Evolutionary conservation across 2,888 invertebrate species (phyloP).

Genomic region (Loripinus fragilis): DNA sequence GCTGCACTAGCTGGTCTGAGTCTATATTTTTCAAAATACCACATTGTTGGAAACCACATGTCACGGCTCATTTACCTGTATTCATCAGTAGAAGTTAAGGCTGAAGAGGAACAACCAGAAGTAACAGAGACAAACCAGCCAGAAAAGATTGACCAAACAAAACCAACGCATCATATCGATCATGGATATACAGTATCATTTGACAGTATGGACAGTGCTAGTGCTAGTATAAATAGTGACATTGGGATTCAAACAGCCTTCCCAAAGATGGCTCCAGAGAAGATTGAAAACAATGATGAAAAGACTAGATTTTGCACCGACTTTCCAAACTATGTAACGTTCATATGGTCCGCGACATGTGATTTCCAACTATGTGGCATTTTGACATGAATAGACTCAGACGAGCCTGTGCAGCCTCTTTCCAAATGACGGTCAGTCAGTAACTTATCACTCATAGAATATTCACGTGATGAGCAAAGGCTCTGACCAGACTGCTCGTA

Average conservation of each 20-base stretch:
- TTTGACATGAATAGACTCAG: no score
- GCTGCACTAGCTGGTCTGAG: no score
- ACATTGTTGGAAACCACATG: no score
- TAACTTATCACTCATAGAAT: no score
- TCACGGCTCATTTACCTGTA: no score
- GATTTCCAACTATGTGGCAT: no score
- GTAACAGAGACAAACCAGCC: not conserved
- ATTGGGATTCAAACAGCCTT: not conserved
- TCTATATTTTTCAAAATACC: no score
- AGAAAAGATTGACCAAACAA: not conserved
- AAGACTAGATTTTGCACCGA: constrained; percentile 40
- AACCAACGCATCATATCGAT: not conserved
- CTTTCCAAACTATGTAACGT: constrained; percentile 34
- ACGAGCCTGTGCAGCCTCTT: no score
- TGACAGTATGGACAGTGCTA: constrained; percentile 6
- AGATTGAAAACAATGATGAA: constrained; percentile 34
- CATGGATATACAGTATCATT: constrained; percentile 5
- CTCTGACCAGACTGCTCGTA: no score
- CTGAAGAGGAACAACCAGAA: not conserved
- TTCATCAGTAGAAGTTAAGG: not conserved
- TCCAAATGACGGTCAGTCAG: no score
- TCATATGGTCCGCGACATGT: no score
- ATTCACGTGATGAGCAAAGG: no score
- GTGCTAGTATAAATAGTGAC: not conserved
- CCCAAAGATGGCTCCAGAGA: constrained; percentile 22